Conservation (phyloP, 2,797 vertebrate genomes). For the Scarus forsteni region DNA sequence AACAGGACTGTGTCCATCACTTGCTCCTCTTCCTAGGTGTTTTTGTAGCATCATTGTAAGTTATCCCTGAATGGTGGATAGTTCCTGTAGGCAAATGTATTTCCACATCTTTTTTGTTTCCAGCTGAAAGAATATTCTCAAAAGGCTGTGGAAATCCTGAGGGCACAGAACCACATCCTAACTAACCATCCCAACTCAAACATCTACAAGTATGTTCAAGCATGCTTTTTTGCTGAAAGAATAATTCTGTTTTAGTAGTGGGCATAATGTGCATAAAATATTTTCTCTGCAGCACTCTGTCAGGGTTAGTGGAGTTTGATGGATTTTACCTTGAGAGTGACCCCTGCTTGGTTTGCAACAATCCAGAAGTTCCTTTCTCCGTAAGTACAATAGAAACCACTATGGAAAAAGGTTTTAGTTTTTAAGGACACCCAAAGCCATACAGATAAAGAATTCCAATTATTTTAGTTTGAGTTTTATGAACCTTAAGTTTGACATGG, state of each 20-base stretch:
- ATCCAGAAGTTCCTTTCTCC: conserved; percentile 97
- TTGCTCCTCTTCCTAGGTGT: background rate
- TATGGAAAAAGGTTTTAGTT: background rate
- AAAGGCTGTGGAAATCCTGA: conserved; percentile 97
- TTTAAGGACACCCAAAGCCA: background rate
- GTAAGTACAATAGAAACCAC: conserved; percentile 74
- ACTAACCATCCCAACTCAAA: conserved; percentile 99
- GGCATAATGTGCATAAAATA: background rate
- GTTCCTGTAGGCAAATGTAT: conserved; percentile 8
- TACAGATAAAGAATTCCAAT: no score
- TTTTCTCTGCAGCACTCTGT: conserved; percentile 88
- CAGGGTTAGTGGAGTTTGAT: conserved; percentile 97
- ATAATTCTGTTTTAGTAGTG: background rate
- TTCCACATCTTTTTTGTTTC: conserved; percentile 13
- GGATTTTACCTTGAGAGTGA: conserved; percentile 98
- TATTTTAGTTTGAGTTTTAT: background rate
- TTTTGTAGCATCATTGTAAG: background rate
- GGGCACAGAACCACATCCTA: conserved; percentile 97
- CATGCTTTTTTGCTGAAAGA: background rate
- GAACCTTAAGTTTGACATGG: background rate
- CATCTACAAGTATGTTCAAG: conserved; percentile 94
- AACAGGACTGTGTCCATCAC: no score
- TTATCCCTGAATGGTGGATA: background rate
- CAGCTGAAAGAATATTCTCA: conserved; percentile 98
- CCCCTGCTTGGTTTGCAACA: conserved; percentile 98